Base-by-base conservation (phyloP, 1,140 invertebrate genomes). In the Panagrolaimus sp. region DNA sequence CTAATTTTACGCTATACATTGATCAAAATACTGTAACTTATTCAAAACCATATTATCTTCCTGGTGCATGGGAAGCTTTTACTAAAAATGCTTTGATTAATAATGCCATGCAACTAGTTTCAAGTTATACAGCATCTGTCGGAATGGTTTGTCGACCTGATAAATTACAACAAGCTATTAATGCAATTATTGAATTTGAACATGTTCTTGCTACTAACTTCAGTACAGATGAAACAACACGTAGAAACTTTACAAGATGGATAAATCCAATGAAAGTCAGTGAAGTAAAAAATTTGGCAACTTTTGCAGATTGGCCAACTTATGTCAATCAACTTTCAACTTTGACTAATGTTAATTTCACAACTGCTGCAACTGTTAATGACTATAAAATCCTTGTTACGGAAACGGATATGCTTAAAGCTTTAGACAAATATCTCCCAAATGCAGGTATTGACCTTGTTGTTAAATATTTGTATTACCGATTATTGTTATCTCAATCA, bases 171-270 rank as follows among this genome's bases (percentile, higher is more conserved):
- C 1, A 25, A 20, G 2, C 11, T 20, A 13, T 57, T 57, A 57
- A 23, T 13, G 27, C 20, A 4, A 57, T 57, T 57, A 9, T 57
- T 25, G 16, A 20, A 11, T 57, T 57, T 20, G 51, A 57, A 27
- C 51, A 57, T 11, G 0, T 25, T 25, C 20, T 57, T 11, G 51
- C 13, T 25, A 25, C 3, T 20, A 20, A 20, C 20, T 57, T 25
- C 51, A 57, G 51, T 57, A 27, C 51, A 5, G 51, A 57, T 57
- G 51, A 57, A 20, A 57, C 51, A 20, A 11, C 51, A n/a, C 51
- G 51, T 27, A 20, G 51, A n/a, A 16, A 57, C n/a, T 57, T 25
- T 57, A 25, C 0, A n/a, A 20, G 51, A 11, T 57, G 51, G 51
- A 57, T 13, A 11, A 57, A 13, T 20, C 3, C 51, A n/a, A 0